These are phyloP conservation scores for Trichonephila clavipes DNA, from an alignment of 1,140 invertebrate species.

Conservation along the genomic window DNA sequence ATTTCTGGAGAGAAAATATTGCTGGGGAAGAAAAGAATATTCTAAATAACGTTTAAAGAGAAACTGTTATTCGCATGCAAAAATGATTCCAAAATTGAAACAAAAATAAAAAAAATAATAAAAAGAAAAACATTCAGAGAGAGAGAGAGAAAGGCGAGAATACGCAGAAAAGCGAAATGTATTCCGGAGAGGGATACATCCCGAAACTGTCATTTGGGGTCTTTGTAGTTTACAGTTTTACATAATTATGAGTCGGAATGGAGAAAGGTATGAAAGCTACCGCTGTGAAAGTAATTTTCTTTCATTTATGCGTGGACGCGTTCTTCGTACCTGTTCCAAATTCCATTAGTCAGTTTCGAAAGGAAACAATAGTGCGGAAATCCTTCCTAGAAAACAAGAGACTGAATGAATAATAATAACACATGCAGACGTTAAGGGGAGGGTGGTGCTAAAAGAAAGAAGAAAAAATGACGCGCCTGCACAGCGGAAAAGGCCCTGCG, in stretches of 20 bases:
- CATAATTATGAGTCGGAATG: slow-evolving; percentile 68
- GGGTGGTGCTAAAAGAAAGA: not conserved
- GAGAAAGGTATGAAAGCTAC: slow-evolving; percentile 15
- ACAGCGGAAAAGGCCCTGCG: slow-evolving; percentile 6
- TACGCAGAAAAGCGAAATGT: slow-evolving; percentile 28
- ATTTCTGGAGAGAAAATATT: slow-evolving; percentile 24
- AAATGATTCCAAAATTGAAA: slow-evolving; percentile 41
- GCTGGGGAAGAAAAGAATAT: slow-evolving; percentile 25
- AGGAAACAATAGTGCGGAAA: slow-evolving; percentile 72
- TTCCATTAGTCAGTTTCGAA: slow-evolving; percentile 71
- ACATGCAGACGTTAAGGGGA: slow-evolving; percentile 6
- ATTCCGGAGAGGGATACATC: slow-evolving; percentile 22
- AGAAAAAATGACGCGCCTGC: slow-evolving; percentile 49
- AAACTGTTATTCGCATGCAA: slow-evolving; percentile 40
- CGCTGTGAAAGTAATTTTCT: slow-evolving; percentile 69
- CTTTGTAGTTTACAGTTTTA: slow-evolving; percentile 74
- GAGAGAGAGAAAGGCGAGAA: not conserved
- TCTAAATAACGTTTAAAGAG: slow-evolving; percentile 41
- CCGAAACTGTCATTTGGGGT: slow-evolving; percentile 64
- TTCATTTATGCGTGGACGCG: slow-evolving; percentile 69
- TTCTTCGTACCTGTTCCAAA: slow-evolving; percentile 69
- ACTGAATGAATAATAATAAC: slow-evolving; percentile 70
- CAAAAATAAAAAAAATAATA: not conserved
- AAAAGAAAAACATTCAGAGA: not conserved
- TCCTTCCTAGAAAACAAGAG: slow-evolving; percentile 54